Evolutionary conservation across 2,113 vertebrate genomes (phyloP), one percentile per base, ranked within the genome.

Genomic region (Synchiropus splendidus): DNA sequence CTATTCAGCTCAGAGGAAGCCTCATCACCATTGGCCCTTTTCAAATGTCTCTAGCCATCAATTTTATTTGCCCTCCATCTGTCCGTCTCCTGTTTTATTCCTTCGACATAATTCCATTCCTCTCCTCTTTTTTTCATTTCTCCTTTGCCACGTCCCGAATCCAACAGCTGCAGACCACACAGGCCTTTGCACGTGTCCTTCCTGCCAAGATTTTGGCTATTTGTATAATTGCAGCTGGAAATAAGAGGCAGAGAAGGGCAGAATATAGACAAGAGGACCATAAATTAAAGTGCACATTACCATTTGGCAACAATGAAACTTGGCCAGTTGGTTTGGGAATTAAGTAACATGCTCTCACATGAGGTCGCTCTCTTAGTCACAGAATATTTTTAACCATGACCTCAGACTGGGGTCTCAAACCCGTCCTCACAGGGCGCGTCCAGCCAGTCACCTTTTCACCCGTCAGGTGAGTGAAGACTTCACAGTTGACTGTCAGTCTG

Each of bases 11-110:
- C 60, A 58, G n/a, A n/a, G n/a, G n/a, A n/a, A n/a, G 64, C 67
- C 58, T 74, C 63, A 78, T 80, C 70, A 80, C 75, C 67, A 72
- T 70, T n/a, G n/a, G n/a, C n/a, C n/a, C n/a, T n/a, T n/a, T n/a
- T 58, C 37, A 42, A 46, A 50, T 46, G 63, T 61, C 57, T 61
- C 62, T n/a, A n/a, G n/a, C n/a, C 43, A 42, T 57, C 52, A 52
- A 59, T 72, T 74, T 67, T 63, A 72, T 67, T 61, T 52, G 39
- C 36, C 59, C 58, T 73, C 67, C 70, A 74, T 76, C 70, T 78
- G 67, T 77, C 72, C 58, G 58, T 74, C 67, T n/a, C n/a, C n/a
- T n/a, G 18, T 56, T 63, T 72, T 54, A 1, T 48, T 62, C 64
- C 54, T 64, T 71, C 48, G 57, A 50, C 21, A 27, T 27, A 8